Evolutionary conservation across 1,140 invertebrate species (phyloP).

Genomic region (Drosophila baimaii): DNA sequence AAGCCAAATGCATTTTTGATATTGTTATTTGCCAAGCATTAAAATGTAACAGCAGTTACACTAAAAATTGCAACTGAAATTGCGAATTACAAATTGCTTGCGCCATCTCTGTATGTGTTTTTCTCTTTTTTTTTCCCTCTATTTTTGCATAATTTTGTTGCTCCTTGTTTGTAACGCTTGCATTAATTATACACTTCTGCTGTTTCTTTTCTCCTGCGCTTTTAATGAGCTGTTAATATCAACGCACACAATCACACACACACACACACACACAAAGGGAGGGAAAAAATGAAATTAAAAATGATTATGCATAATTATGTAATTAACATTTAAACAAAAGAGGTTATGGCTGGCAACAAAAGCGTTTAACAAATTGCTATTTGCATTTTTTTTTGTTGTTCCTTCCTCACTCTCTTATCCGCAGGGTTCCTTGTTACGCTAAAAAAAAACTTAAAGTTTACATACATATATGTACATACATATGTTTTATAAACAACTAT

Average conservation of each 20-base stretch:
- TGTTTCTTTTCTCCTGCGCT: conserved; percentile 49
- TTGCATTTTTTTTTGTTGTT: conserved; percentile 54
- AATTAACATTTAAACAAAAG: conserved; percentile 83
- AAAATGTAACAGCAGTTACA: background rate
- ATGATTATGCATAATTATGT: conserved; percentile 84
- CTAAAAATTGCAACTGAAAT: conserved; percentile 39
- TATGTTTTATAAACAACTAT: background rate
- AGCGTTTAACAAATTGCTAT: conserved; percentile 74
- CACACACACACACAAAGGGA: conserved; percentile 10
- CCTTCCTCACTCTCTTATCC: background rate
- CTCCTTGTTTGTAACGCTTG: conserved; percentile 55
- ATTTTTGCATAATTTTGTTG: conserved; percentile 64
- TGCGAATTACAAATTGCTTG: conserved; percentile 37
- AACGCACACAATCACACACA: conserved; percentile 37
- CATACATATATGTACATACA: too few species aligned
- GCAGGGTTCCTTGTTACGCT: background rate
- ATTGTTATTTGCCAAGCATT: background rate
- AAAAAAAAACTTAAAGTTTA: too few species aligned
- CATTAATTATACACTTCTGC: conserved; percentile 72
- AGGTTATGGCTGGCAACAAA: conserved; percentile 74
- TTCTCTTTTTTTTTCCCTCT: conserved; percentile 5
- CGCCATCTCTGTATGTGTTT: conserved; percentile 20
- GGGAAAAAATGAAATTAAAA: conserved; percentile 51
- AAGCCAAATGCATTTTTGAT: conserved; percentile 19
- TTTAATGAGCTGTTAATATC: conserved; percentile 83